Conservation (phyloP, 2,113 vertebrate species). For the Axis porcinus region DNA sequence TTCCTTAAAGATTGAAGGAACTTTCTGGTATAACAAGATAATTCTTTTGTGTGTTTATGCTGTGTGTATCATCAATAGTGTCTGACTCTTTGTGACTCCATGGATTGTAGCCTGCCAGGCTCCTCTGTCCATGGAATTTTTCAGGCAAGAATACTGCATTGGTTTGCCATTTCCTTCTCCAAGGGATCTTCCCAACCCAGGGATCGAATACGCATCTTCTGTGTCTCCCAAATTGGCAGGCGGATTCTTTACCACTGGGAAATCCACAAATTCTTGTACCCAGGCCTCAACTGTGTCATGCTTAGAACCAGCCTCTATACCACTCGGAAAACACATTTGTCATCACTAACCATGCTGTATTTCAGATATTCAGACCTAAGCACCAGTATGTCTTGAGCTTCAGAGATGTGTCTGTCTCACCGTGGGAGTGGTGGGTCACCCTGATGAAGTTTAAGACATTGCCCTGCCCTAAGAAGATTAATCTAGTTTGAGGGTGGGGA, state of each 20-base stretch:
- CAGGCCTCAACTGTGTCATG: not conserved
- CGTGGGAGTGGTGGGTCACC: not conserved
- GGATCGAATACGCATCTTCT: not conserved
- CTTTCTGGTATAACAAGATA: not conserved
- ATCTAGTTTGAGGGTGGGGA: not conserved
- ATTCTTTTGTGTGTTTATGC: not conserved
- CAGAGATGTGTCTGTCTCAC: not conserved
- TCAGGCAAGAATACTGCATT: not conserved
- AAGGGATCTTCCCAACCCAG: not conserved
- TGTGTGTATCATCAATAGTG: not conserved
- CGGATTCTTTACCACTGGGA: not conserved
- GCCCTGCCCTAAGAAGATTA: constrained; percentile 52
- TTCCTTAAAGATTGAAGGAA: not conserved
- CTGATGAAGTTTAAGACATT: not conserved
- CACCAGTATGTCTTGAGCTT: not conserved
- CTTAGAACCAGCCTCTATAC: not conserved
- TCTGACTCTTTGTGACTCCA: not conserved
- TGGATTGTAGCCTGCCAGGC: not conserved
- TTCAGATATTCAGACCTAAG: not conserved
- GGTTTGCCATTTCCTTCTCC: not conserved
- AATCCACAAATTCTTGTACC: not conserved
- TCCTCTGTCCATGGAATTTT: not conserved
- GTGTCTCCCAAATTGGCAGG: not conserved
- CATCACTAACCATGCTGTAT: not conserved
- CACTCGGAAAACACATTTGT: not conserved